Evolutionary conservation across 2,797 vertebrate species (phyloP).

Genomic region (Austrolebias charrua): DNA sequence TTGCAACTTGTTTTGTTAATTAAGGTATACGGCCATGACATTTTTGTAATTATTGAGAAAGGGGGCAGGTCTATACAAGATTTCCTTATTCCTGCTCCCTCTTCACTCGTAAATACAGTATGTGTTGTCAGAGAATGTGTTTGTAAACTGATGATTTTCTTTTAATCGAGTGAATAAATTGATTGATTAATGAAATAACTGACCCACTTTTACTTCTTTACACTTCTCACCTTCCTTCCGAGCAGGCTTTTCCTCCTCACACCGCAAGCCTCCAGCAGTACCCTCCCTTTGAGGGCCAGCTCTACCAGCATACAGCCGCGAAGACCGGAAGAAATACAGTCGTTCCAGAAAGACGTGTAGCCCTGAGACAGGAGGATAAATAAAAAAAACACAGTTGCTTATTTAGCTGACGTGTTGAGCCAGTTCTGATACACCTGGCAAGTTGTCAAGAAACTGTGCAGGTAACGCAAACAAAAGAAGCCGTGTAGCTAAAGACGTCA

Average conservation of each 20-base stretch:
- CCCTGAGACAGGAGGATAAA: constrained; percentile 76
- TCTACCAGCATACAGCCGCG: constrained; percentile 98
- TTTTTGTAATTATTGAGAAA: too few species aligned
- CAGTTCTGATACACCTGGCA: constrained; percentile 8
- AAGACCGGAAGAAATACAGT: constrained; percentile 96
- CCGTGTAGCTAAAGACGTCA: background rate
- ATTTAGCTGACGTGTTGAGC: constrained; percentile 66
- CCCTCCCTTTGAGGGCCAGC: constrained; percentile 89
- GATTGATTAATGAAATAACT: too few species aligned
- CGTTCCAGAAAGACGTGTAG: constrained; percentile 99
- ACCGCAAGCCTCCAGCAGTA: constrained; percentile 92
- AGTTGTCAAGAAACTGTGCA: constrained; percentile 21
- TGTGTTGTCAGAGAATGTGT: too few species aligned
- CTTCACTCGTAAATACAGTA: too few species aligned
- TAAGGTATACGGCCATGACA: too few species aligned
- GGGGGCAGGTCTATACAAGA: too few species aligned
- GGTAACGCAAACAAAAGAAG: background rate
- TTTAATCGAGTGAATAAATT: too few species aligned
- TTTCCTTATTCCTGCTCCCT: too few species aligned
- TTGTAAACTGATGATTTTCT: too few species aligned
- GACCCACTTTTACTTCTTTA: too few species aligned
- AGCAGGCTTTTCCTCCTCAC: constrained; percentile 95
- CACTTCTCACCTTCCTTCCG: constrained; percentile 86
- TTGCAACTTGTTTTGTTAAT: too few species aligned
- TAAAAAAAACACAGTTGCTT: constrained; percentile 5